A percentile compares a stretch with the other conserved stretches of the same genome.
Conservation (phyloP, 1,140 invertebrate genomes). For the Penaeus chinensis region DNA sequence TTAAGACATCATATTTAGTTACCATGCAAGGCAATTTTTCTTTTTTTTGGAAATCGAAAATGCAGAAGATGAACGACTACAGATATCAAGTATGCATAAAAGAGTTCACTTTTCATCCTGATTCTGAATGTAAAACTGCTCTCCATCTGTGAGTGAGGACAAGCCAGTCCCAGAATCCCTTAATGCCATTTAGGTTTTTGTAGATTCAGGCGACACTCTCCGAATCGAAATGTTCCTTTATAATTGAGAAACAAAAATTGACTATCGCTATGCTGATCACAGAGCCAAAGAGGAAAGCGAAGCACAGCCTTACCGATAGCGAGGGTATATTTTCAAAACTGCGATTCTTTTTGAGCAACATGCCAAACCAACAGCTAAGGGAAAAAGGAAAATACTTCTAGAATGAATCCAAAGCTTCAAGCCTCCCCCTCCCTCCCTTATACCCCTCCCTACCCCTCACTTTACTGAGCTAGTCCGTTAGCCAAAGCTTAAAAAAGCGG, state of each 20-base stretch:
- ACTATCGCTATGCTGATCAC: not conserved
- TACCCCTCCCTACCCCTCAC: not conserved
- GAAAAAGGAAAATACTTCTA: too few relatives aligned
- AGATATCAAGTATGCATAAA: constrained; percentile 54
- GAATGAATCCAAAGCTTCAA: too few relatives aligned
- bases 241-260: constrained; percentile 20
- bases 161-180: constrained; percentile 49
- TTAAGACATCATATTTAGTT: too few relatives aligned
- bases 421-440: not conserved
- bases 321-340: too few relatives aligned
- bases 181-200: constrained; percentile 59
- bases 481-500: constrained; percentile 18
- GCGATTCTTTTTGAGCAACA: too few relatives aligned
- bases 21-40: too few relatives aligned
- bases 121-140: constrained; percentile 55
- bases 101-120: constrained; percentile 53
- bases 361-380: too few relatives aligned
- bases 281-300: too few relatives aligned
- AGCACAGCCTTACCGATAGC: too few relatives aligned
- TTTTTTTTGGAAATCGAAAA: too few relatives aligned
- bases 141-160: constrained; percentile 54
- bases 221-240: constrained; percentile 56
- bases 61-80: constrained; percentile 28
- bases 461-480: constrained; percentile 12
- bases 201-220: constrained; percentile 51